Evolutionary conservation across 2,888 invertebrate genomes (phyloP), one percentile per base, ranked within the genome.

Genomic region (Trypoxylon attenuatum): DNA sequence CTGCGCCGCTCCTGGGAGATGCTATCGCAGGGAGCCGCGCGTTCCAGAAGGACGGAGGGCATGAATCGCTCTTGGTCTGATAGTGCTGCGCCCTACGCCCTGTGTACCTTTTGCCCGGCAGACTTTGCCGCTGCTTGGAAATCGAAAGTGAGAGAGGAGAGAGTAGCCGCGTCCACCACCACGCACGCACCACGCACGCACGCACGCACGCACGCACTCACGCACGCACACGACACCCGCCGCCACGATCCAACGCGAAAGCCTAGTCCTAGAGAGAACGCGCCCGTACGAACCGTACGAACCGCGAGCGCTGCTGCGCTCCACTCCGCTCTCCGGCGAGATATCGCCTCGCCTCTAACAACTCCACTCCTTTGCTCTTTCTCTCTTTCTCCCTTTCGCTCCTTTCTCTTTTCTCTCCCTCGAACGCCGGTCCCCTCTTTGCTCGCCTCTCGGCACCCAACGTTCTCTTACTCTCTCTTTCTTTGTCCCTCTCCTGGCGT

Each of bases 91-190:
- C n/a, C n/a, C n/a, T n/a, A n/a, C n/a, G n/a, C n/a, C n/a, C n/a
- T n/a, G n/a, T n/a, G n/a, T n/a, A n/a, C n/a, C n/a, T n/a, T n/a
- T n/a, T n/a, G n/a, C n/a, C n/a, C n/a, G n/a, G n/a, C n/a, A n/a
- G n/a, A n/a, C n/a, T n/a, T n/a, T n/a, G 63, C 19, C 50, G 22
- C 55, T 62, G 56, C 56, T 18, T 62, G 66, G 47, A 70, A 64
- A 73, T 58, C 66, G 71, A 68, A 72, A 73, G 71, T 69, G 66
- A 51, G n/a, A n/a, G n/a, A n/a, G n/a, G n/a, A n/a, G n/a, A n/a
- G n/a, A n/a, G n/a, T 62, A 59, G 63, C 19, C 52, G 39, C 23
- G 38, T 50, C 16, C 10, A 23, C 39, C 33, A 21, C 16, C 15
- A 18, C 46, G 59, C 27, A 29, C 53, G 50, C 41, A 22, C 55